Conservation (phyloP, 2,888 invertebrate species). For the Temnothorax rugatulus region DNA sequence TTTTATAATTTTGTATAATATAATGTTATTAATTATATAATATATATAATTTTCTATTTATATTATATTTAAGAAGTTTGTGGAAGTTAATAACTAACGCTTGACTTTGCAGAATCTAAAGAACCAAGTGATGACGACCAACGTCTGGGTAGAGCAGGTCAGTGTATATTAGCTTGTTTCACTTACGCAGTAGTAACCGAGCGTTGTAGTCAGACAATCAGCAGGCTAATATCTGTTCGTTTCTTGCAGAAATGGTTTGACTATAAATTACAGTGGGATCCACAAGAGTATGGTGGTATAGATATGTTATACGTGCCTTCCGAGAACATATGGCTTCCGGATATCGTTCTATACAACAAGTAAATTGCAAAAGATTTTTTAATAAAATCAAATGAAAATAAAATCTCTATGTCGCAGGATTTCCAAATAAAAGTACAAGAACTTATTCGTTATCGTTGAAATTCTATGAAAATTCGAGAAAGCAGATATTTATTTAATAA, state of each 20-base stretch:
- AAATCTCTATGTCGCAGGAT: neutral
- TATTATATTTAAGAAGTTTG: constrained; percentile 33
- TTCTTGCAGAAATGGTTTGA: constrained; percentile 94
- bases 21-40: neutral
- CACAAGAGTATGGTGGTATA: constrained; percentile 96
- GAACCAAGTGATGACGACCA: constrained; percentile 98
- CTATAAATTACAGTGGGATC: constrained; percentile 96
- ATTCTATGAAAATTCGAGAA: neutral
- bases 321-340: constrained; percentile 98
- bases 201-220: neutral
- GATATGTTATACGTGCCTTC: constrained; percentile 97
- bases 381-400: neutral
- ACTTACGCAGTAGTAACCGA: neutral
- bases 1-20: neutral
- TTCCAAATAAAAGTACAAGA: neutral
- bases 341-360: constrained; percentile 97
- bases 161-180: constrained; percentile 9
- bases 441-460: neutral
- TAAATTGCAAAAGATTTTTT: constrained; percentile 83
- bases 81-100: constrained; percentile 47
- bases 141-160: constrained; percentile 96
- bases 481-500: constrained; percentile 1
- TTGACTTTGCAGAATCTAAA: constrained; percentile 90
- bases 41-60: neutral
- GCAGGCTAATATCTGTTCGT: neutral